These are phyloP conservation scores for Pogonus chalceus DNA, from an alignment of 1,140 invertebrate species.

Conservation along the genomic window DNA sequence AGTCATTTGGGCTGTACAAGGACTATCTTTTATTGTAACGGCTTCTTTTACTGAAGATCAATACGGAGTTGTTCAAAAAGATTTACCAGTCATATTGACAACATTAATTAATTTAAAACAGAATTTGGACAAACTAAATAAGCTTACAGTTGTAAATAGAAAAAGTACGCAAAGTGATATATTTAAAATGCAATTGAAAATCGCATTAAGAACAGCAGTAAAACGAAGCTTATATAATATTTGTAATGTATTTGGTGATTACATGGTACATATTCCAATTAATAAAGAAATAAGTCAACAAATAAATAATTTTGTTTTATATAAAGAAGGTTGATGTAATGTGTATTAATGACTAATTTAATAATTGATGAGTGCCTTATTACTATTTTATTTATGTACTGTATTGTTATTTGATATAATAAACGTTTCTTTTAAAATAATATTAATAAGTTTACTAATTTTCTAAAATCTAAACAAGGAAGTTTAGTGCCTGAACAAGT, in stretches of 20 bases:
- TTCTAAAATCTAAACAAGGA: too few species aligned
- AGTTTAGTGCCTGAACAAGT: too few species aligned
- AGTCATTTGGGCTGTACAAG: constrained; percentile 59
- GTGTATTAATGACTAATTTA: background rate
- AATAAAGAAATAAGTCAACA: constrained; percentile 20
- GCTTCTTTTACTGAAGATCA: constrained; percentile 62
- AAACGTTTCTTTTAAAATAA: background rate
- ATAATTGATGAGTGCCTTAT: background rate
- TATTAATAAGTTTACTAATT: background rate
- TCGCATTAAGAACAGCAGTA: constrained; percentile 47
- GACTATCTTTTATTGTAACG: constrained; percentile 53
- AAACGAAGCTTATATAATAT: constrained; percentile 68
- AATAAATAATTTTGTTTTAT: background rate
- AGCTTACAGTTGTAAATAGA: constrained; percentile 47
- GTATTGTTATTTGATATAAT: background rate
- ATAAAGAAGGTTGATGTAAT: background rate
- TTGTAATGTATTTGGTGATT: constrained; percentile 53
- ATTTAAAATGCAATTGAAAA: constrained; percentile 48
- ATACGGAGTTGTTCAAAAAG: constrained; percentile 70
- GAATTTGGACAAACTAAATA: constrained; percentile 58
- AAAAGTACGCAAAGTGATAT: constrained; percentile 48
- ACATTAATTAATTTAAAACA: constrained; percentile 54
- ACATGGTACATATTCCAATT: constrained; percentile 54
- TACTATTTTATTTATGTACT: background rate
- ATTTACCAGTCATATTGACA: constrained; percentile 56